Conservation (phyloP, 2,888 invertebrate genomes). For the Papilio gigon region DNA sequence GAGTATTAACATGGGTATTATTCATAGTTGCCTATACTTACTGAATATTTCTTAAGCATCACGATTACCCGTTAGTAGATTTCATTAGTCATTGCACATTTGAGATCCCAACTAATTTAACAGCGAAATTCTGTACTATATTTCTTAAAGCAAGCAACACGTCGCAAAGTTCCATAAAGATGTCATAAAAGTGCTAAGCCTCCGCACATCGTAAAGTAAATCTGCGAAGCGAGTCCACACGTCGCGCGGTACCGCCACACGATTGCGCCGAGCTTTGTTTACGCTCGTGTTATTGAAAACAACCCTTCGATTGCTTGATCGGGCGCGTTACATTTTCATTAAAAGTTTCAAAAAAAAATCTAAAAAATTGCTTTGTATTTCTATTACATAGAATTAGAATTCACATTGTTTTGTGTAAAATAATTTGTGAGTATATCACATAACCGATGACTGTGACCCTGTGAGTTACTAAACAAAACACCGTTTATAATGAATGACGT, state of each 20-base stretch:
- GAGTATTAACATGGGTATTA: no score
- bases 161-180: constrained; percentile 3
- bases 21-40: no score
- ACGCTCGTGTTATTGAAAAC: constrained; percentile 55
- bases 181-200: constrained; percentile 22
- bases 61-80: no score
- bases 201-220: constrained; percentile 25
- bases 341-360: no score
- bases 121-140: not conserved
- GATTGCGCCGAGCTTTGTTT: constrained; percentile 53
- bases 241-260: constrained; percentile 8
- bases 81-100: no score
- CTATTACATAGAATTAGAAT: not conserved
- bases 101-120: no score
- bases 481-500: constrained; percentile 27
- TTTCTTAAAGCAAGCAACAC: constrained; percentile 11
- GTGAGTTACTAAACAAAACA: constrained; percentile 31
- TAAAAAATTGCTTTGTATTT: not conserved
- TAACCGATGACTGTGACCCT: constrained; percentile 16
- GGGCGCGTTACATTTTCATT: not conserved
- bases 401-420: constrained; percentile 30
- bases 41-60: no score
- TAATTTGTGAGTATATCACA: constrained; percentile 31
- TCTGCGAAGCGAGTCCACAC: constrained; percentile 4
- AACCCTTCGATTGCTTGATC: constrained; percentile 44